Evolutionary conservation across 2,113 vertebrate genomes (phyloP), one percentile per base, ranked within the genome.

Genomic region (Dicaeum eximium): DNA sequence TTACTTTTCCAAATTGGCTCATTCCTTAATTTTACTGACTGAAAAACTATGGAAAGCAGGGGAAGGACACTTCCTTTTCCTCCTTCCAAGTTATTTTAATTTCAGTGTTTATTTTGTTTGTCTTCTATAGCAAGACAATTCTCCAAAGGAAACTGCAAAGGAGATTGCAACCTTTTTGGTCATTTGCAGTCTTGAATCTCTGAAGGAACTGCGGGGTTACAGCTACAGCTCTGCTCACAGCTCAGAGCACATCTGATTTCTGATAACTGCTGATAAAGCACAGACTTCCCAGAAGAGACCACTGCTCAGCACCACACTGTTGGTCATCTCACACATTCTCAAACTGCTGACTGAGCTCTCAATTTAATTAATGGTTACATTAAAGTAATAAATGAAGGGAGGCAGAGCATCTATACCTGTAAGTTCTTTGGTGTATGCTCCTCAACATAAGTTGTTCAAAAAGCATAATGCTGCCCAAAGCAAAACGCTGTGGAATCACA

Each of bases 341-440:
- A 62, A 84, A 75, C 53, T 42, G 84, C 61, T 79, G 71, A 65
- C 5, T 54, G 75, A 91, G 35, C 57, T 79, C 89, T 51, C 81
- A 53, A 23, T 57, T 69, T 61, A 94, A 85, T 65, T 48, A 82
- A 48, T 20, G 8, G 19, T 50, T 64, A 50, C 7, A 14, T 74
- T 45, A 28, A 72, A 80, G 54, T 23, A 58, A 72, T 77, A 72
- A 61, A 86, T 35, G 5, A 80, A 91, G 51, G 20, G 44, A 28
- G n/a, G 27, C 10, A 80, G 22, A 56, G 60, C 1, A 5, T 42
- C 40, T 54, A 5, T 22, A 70, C 9, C 2, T 1, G 0, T 42
- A 21, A 50, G 8, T 81, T 80, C 35, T n/a, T 77, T 1, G 1
- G 11, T 21, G 10, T 15, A 50, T 38, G 18, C 8, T 77, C 58